Evolutionary conservation across 2,888 invertebrate genomes (phyloP).

Genomic region (Vesta saturnalis): DNA sequence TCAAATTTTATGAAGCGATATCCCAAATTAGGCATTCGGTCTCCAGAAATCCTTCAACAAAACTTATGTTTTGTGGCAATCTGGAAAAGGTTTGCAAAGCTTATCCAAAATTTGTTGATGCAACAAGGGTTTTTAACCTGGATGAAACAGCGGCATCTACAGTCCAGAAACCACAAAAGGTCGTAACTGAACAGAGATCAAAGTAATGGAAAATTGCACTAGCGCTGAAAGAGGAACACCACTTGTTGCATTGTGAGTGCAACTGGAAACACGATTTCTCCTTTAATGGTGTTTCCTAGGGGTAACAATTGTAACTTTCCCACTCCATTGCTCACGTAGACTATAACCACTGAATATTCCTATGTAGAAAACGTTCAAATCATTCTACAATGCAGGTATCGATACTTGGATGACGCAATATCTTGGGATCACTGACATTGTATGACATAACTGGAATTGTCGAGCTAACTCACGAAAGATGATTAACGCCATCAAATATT

Average conservation of each 20-base stretch:
- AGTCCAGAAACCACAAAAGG: not conserved
- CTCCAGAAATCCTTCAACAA: not conserved
- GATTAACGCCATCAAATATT: conserved; percentile 17
- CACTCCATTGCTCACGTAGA: too few relatives aligned
- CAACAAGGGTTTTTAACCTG: not conserved
- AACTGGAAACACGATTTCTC: too few relatives aligned
- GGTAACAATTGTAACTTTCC: too few relatives aligned
- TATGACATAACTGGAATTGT: too few relatives aligned
- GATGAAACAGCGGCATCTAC: not conserved
- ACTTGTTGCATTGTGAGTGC: not conserved
- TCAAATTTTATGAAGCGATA: not conserved
- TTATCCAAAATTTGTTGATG: not conserved
- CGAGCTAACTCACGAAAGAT: too few relatives aligned
- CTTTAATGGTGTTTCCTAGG: not conserved
- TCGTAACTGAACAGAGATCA: not conserved
- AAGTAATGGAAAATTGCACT: not conserved
- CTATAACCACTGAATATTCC: too few relatives aligned
- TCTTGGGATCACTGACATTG: too few relatives aligned
- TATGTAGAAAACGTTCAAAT: too few relatives aligned
- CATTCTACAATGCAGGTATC: too few relatives aligned
- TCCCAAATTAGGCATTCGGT: not conserved
- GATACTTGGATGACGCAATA: too few relatives aligned
- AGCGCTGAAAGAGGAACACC: not conserved
- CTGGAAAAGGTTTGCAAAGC: not conserved
- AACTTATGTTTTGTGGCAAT: not conserved